Conservation (phyloP, 92 coral and sea anemone genomes). For the Parazoanthus swiftii region DNA sequence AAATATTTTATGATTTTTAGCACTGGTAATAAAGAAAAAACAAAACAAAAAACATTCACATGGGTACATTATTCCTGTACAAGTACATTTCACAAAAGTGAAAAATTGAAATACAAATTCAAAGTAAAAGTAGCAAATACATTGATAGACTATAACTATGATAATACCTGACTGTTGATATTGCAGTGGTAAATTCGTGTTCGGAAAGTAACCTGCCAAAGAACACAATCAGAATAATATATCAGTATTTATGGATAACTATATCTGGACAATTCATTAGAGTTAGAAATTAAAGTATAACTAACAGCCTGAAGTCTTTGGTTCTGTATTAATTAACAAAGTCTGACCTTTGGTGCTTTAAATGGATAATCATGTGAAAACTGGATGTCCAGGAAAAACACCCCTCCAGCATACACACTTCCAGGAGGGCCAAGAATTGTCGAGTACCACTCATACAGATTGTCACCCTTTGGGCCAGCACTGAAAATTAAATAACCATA, state of each 20-base stretch:
- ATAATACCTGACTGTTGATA: constrained; percentile 75
- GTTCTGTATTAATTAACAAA: not conserved
- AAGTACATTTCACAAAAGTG: too few species aligned
- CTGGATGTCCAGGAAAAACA: constrained; percentile 91
- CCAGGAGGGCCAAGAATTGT: constrained; percentile 97
- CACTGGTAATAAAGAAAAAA: too few species aligned
- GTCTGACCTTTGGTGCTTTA: constrained; percentile 92
- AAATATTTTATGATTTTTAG: too few species aligned
- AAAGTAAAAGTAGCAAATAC: too few species aligned
- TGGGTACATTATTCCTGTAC: too few species aligned
- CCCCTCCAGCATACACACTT: constrained; percentile 91
- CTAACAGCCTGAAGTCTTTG: too few species aligned
- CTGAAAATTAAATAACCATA: constrained; percentile 43
- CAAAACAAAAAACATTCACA: too few species aligned
- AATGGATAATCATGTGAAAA: constrained; percentile 92
- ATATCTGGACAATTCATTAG: not conserved
- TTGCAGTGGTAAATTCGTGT: constrained; percentile 89
- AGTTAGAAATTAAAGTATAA: too few species aligned
- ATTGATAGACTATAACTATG: not conserved
- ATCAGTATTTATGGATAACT: too few species aligned
- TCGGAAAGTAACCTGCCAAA: constrained; percentile 72
- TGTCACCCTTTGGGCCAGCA: constrained; percentile 98
- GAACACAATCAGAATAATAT: not conserved
- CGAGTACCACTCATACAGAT: constrained; percentile 92
- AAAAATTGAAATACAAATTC: too few species aligned